These are phyloP conservation scores for Amphiprion ocellaris DNA, from an alignment of 2,113 vertebrate species.

Conservation along the genomic window DNA sequence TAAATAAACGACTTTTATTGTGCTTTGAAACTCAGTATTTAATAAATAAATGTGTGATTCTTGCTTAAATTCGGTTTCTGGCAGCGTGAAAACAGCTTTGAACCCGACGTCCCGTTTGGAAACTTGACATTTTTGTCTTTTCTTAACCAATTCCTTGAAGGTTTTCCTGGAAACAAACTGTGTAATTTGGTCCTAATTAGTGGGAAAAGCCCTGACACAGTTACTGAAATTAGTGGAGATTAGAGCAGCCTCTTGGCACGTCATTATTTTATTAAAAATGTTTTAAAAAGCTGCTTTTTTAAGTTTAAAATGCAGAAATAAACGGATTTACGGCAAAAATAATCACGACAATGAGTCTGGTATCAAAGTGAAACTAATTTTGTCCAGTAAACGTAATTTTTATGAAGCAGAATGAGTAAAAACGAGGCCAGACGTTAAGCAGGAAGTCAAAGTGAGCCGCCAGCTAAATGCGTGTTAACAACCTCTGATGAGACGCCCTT, in stretches of 20 bases:
- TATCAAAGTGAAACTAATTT: neutral
- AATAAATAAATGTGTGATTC: no score
- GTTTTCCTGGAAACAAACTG: neutral
- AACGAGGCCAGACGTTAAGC: neutral
- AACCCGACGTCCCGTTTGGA: neutral
- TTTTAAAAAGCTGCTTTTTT: no score
- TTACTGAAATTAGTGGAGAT: no score
- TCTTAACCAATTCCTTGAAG: neutral
- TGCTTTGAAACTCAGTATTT: no score
- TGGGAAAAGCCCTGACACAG: neutral
- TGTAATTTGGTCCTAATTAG: neutral
- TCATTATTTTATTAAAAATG: no score
- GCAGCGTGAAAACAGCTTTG: neutral
- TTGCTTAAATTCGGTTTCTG: neutral
- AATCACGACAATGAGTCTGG: neutral
- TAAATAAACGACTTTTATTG: neutral
- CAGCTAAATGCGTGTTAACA: neutral
- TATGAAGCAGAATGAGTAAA: neutral
- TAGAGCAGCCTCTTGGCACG: neutral
- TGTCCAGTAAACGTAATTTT: no score
- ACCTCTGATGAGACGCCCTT: constrained; percentile 35
- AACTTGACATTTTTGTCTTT: neutral
- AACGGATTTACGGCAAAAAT: no score
- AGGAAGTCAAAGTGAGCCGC: neutral
- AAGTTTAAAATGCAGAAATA: no score